These are phyloP conservation scores for Polia nebulosa DNA, from an alignment of 2,888 invertebrate species.

Conservation along the genomic window DNA sequence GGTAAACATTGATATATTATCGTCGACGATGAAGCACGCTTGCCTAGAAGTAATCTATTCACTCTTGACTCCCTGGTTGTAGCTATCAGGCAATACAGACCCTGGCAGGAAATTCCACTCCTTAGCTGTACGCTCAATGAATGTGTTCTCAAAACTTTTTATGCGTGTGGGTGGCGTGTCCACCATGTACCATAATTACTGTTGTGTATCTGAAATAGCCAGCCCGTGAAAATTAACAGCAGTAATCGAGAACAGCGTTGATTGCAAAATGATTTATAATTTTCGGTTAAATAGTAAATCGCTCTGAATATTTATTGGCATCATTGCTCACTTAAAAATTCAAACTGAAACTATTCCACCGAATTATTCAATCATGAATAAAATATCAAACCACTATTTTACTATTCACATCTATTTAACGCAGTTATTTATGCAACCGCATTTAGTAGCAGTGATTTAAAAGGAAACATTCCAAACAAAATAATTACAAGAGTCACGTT, in stretches of 20 bases:
- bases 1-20: too few species aligned
- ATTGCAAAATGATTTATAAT: neutral
- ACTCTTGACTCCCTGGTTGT: too few species aligned
- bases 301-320: conserved; percentile 16
- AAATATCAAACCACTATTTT: conserved; percentile 19
- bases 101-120: too few species aligned
- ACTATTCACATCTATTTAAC: conserved; percentile 37
- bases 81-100: too few species aligned
- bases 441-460: conserved; percentile 12
- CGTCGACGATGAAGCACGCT: too few species aligned
- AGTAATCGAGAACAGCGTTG: neutral
- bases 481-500: conserved; percentile 6
- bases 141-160: too few species aligned
- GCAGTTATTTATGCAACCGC: conserved; percentile 16
- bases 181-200: too few species aligned
- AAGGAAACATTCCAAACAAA: neutral
- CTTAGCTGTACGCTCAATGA: too few species aligned
- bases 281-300: neutral
- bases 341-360: conserved; percentile 21
- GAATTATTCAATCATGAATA: conserved; percentile 37
- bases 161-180: too few species aligned
- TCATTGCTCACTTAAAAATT: conserved; percentile 11
- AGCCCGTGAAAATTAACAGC: neutral
- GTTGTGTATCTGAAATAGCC: neutral
- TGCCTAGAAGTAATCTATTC: too few species aligned